Evolutionary conservation across 2,113 vertebrate genomes (phyloP).

Genomic region (Notiomystis cincta): DNA sequence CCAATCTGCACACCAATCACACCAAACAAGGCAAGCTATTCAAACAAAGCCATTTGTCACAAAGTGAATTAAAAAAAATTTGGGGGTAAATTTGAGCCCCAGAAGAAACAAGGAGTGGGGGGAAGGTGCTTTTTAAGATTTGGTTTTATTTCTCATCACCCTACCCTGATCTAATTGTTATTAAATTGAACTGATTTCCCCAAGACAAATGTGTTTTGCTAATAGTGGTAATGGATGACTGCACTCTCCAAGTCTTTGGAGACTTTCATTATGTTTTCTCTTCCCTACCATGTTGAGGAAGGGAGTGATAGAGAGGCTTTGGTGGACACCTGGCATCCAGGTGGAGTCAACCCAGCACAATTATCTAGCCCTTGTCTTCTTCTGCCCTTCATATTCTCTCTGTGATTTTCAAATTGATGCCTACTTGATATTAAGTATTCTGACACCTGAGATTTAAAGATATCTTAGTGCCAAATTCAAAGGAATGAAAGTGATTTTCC

Average conservation of each 20-base stretch:
- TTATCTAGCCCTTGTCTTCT: not conserved
- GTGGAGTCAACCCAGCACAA: not conserved
- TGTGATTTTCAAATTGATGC: not conserved
- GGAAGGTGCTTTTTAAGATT: not conserved
- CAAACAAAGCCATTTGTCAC: not conserved
- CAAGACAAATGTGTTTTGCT: not conserved
- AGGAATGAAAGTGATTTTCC: not conserved
- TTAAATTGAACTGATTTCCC: not conserved
- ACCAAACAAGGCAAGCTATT: constrained; percentile 34
- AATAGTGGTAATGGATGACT: not conserved
- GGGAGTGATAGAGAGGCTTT: not conserved
- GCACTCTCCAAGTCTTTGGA: not conserved
- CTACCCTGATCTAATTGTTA: not conserved
- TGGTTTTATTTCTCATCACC: not conserved
- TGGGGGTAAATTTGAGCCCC: not conserved
- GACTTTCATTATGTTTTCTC: not conserved
- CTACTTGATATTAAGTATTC: not conserved
- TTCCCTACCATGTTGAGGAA: not conserved
- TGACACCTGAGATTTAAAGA: not conserved
- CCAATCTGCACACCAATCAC: constrained; percentile 33
- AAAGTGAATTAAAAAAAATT: not conserved
- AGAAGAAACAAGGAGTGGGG: fast-evolving
- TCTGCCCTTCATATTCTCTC: not conserved
- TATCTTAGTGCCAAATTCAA: not conserved
- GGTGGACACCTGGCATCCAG: not conserved